phyloP scores from a whole-genome alignment of 2,888 invertebrate species.

The Neocrepidodera transversa region DNA sequence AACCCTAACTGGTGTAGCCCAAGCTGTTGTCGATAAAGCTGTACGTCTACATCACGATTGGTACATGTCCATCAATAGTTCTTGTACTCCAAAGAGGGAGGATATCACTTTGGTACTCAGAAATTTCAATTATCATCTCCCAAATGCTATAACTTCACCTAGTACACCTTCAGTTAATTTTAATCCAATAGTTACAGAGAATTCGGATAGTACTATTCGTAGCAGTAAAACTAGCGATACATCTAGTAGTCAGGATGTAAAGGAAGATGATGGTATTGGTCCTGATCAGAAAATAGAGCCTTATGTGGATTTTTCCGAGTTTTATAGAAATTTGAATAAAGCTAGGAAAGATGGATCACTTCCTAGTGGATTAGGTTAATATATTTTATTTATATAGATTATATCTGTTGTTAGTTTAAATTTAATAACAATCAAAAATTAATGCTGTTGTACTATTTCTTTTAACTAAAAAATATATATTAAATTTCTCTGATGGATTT shows the following conservation, averaged over 20 bases:
- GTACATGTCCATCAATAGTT: slow-evolving; percentile 66
- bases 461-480: no score
- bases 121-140: slow-evolving; percentile 83
- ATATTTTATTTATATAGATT: slow-evolving; percentile 2
- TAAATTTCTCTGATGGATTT: no score
- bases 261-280: slow-evolving; percentile 62
- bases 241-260: slow-evolving; percentile 49
- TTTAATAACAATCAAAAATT: no score
- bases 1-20: slow-evolving; percentile 82
- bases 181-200: slow-evolving; percentile 61
- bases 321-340: slow-evolving; percentile 74
- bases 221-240: slow-evolving; percentile 56
- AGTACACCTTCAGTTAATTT: slow-evolving; percentile 66
- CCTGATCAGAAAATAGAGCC: slow-evolving; percentile 75
- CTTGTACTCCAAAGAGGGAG: slow-evolving; percentile 69
- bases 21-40: slow-evolving; percentile 84
- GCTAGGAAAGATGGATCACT: slow-evolving; percentile 72
- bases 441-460: no score
- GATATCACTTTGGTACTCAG: slow-evolving; percentile 86
- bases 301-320: slow-evolving; percentile 86
- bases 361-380: slow-evolving; percentile 60
- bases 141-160: slow-evolving; percentile 67
- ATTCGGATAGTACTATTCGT: slow-evolving; percentile 53
- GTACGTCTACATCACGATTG: slow-evolving; percentile 83
- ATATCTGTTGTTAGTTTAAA: no score